Conservation (phyloP, 2,888 invertebrate genomes). For the Resseliella maxima region DNA sequence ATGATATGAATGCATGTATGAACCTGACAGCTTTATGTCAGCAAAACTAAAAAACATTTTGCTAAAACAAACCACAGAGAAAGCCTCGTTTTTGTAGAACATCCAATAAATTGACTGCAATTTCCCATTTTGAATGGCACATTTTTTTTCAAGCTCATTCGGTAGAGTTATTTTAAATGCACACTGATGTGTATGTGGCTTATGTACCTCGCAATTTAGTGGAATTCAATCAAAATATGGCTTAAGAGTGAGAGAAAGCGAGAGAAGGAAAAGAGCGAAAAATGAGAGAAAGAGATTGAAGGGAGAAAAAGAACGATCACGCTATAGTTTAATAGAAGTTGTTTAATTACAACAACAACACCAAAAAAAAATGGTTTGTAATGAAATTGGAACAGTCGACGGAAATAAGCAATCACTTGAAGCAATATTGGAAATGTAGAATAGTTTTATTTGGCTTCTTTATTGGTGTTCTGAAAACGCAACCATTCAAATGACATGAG, state of each 20-base stretch:
- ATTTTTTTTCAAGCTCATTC: not conserved
- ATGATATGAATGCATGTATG: not conserved
- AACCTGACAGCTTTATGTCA: not conserved
- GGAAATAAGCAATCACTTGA: not conserved
- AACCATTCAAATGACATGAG: not conserved
- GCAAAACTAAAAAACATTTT: not conserved
- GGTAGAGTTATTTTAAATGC: not conserved
- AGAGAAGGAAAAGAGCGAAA: not conserved
- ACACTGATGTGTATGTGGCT: not conserved
- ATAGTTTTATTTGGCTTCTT: not conserved
- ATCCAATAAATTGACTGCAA: constrained; percentile 2
- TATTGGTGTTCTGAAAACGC: not conserved
- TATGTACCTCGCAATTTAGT: not conserved
- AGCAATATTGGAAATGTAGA: not conserved
- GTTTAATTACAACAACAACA: not conserved
- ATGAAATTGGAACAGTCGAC: not conserved
- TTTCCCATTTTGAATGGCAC: not conserved
- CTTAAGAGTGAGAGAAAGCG: not conserved
- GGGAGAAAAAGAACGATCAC: too few species aligned
- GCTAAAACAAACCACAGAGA: not conserved
- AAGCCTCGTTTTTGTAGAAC: not conserved
- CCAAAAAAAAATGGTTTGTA: not conserved
- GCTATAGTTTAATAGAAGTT: too few species aligned
- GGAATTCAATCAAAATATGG: not conserved
- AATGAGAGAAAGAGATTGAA: too few species aligned